Conservation (phyloP, 2,797 vertebrate genomes). For the Melanotaenia nigrans region DNA sequence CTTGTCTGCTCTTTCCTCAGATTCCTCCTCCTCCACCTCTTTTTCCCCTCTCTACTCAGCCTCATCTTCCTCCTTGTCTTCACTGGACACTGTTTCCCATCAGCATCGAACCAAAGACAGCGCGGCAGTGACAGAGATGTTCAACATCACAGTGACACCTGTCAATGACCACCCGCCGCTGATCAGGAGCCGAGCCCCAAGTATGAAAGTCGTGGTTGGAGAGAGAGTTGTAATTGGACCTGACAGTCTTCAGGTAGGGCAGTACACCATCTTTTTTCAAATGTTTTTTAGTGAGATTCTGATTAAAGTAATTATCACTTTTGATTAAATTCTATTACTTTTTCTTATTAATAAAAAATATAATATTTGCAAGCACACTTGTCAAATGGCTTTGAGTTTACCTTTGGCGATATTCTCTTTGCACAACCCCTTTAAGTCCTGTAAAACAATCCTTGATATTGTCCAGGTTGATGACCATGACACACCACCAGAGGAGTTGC, state of each 20-base stretch:
- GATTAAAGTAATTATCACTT: not conserved
- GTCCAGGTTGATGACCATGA: slow-evolving; percentile 87
- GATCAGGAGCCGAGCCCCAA: slow-evolving; percentile 84
- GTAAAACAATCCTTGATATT: not conserved
- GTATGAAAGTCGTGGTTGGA: slow-evolving; percentile 87
- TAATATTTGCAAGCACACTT: not conserved
- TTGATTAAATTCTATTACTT: not conserved
- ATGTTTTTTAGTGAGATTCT: not conserved
- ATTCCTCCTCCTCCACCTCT: slow-evolving; percentile 48
- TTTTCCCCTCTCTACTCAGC: slow-evolving; percentile 49
- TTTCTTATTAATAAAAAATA: not conserved
- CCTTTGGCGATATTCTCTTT: not conserved
- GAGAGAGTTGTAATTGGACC: slow-evolving; percentile 81
- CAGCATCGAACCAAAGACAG: slow-evolving; percentile 57
- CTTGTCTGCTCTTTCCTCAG: slow-evolving; percentile 43
- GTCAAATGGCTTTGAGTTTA: not conserved
- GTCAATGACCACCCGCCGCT: slow-evolving; percentile 89
- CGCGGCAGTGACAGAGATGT: slow-evolving; percentile 83
- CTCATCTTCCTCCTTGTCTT: slow-evolving; percentile 32
- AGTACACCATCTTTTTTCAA: not conserved
- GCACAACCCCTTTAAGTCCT: not conserved
- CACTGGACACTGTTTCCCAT: slow-evolving; percentile 53
- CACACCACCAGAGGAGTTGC: slow-evolving; percentile 87
- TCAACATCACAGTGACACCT: slow-evolving; percentile 89
- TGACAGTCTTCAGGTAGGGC: slow-evolving; percentile 82